Base-by-base conservation (phyloP, 37 sponge, comb jelly and placozoan genomes). In the Beroe forskalii region DNA sequence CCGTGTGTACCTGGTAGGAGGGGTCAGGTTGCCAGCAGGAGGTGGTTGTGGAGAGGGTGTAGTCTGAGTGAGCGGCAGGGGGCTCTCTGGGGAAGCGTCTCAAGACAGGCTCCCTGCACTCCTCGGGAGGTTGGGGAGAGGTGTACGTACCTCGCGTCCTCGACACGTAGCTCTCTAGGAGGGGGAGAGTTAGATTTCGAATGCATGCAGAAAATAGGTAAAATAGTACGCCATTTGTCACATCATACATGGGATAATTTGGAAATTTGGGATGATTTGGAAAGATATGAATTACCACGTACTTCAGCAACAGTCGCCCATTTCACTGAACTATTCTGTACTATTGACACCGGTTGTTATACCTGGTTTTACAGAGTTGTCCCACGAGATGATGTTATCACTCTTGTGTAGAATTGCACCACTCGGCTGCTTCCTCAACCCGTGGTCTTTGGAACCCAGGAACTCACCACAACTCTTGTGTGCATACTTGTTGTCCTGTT, bases 401-500 rank as follows among this genome's bases (percentile, higher is more conserved):
- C 86, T 80, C 30, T 23, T 17, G 31, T 80, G 86, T 12, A 80
- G 86, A 6, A 44, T 35, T 20, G 44, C 86, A 41, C 86, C 86
- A 3, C 30, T 17, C 2, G 44, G 2, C 86, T 80, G 44, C 86
- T 37, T 40, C 20, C 86, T 80, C 42, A 80, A 24, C 4, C 86
- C 55, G 55, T 44, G 86, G 0, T 43, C 86, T 44, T 38, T 40
- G 25, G 55, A 44, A 20, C 86, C 86, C 28, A 80, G 86, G 25
- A 44, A 41, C 55, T 80, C 86, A 23, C 86, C 86, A 42, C 86
- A 80, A 80, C 55, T 44, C 86, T 44, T 12, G 55, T 44, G 55
- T 0, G 86, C 55, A 43, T 80, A 80, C 27, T 80, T 80, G 86
- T 80, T 80, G 86, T 80, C 86, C 86, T 80, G 86, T n/a, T n/a